phyloP scores from a whole-genome alignment of 30 jellyfish, hydroid and myxozoan genomes.

The Rhopilema esculentum region DNA sequence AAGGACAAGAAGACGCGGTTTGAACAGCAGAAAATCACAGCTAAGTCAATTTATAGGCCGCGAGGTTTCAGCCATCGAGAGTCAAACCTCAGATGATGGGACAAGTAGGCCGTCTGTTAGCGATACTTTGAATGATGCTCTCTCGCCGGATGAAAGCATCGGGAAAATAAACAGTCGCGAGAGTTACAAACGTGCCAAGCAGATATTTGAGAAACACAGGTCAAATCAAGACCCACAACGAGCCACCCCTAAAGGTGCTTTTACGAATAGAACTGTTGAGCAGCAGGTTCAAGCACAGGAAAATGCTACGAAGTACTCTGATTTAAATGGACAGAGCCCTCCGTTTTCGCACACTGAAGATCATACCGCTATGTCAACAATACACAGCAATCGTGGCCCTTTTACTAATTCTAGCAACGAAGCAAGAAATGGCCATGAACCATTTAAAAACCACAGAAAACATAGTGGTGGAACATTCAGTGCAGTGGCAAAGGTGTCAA shows the following conservation, averaged over 20 bases:
- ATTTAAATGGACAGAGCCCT: conserved; percentile 47
- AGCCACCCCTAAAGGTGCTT: background rate
- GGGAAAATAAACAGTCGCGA: conserved; percentile 52
- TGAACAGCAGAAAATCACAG: conserved; percentile 63
- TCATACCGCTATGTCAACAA: conserved; percentile 63
- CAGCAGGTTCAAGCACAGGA: conserved; percentile 6
- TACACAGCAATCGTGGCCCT: conserved; percentile 44
- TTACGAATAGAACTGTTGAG: conserved; percentile 7
- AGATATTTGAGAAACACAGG: conserved; percentile 65
- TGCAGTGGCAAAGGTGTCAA: conserved; percentile 82
- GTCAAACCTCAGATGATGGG: conserved; percentile 70
- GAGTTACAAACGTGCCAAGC: conserved; percentile 73
- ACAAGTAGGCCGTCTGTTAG: conserved; percentile 75
- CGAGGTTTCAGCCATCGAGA: conserved; percentile 59
- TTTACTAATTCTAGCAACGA: conserved; percentile 32
- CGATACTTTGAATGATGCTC: conserved; percentile 53
- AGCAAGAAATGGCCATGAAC: conserved; percentile 48
- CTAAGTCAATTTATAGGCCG: conserved; percentile 69
- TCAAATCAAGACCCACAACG: conserved; percentile 48
- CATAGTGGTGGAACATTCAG: conserved; percentile 60
- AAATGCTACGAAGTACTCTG: conserved; percentile 22
- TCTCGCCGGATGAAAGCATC: conserved; percentile 64
- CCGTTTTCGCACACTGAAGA: conserved; percentile 36
- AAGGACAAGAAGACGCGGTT: conserved; percentile 76
- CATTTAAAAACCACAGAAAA: conserved; percentile 41